Evolutionary conservation across 2,888 invertebrate species (phyloP).

Genomic region (Pammene aurita): DNA sequence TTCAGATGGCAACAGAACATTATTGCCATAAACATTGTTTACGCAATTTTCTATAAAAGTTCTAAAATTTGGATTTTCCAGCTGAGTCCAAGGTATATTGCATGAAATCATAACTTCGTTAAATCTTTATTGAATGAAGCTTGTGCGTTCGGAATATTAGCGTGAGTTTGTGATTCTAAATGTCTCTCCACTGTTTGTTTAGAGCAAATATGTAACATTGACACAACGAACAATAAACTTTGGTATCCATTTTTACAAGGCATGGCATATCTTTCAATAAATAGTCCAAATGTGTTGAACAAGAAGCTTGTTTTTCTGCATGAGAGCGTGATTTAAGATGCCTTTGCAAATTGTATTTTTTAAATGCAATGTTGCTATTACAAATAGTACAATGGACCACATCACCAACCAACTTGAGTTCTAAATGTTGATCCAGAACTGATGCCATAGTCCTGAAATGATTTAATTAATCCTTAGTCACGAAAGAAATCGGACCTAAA

Average conservation of each 20-base stretch:
- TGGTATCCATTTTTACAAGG: conserved; percentile 3
- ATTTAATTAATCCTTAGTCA: conserved; percentile 9
- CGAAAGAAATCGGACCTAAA: not conserved
- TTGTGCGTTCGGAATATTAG: conserved; percentile 3
- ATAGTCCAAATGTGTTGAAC: conserved; percentile 5
- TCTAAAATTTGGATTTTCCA: conserved; percentile 12
- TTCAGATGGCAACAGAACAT: conserved; percentile 13
- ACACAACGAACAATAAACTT: conserved; percentile 1
- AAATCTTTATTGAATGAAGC: conserved; percentile 1
- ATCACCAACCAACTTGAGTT: conserved; percentile 7
- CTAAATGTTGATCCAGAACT: conserved; percentile 13
- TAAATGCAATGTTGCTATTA: conserved; percentile 4
- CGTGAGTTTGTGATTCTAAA: conserved; percentile 4
- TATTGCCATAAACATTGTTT: conserved; percentile 15
- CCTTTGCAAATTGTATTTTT: conserved; percentile 7
- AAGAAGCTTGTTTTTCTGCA: conserved; percentile 9
- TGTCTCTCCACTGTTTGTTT: conserved; percentile 6
- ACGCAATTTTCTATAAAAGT: conserved; percentile 16
- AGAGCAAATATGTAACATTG: not conserved
- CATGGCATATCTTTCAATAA: conserved; percentile 3
- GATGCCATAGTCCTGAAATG: conserved; percentile 11
- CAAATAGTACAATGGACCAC: conserved; percentile 3
- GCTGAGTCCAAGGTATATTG: conserved; percentile 7
- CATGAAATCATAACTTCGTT: conserved; percentile 8
- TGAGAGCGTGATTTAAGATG: conserved; percentile 3